Evolutionary conservation across 2,113 vertebrate genomes (phyloP), one percentile per base, ranked within the genome.

Genomic region (Ammodytes dubius): DNA sequence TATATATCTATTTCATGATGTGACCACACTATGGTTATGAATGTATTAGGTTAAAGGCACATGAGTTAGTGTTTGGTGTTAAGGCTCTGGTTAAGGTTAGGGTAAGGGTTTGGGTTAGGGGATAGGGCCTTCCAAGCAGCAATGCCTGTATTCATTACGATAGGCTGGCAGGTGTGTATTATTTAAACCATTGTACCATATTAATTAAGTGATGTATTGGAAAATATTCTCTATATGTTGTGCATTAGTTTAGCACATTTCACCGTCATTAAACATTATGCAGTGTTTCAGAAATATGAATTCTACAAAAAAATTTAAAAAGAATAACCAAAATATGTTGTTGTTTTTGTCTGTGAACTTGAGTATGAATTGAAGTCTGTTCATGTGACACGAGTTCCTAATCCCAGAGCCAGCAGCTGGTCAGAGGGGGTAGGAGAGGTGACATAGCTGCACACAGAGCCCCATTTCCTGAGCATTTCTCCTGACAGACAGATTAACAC

Each of bases 401-500:
- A 37, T 9, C 46, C n/a, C 56, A 35, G 43, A 75, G 8, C 19
- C 52, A 47, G 43, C 50, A 57, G 64, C 46, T 74, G 43, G 42
- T 70, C 39, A 15, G 6, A 27, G 5, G 43, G 72, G 65, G 57
- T 66, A 6, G 53, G 27, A 27, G 27, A 27, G 27, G 27, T 66
- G 45, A 79, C 9, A 47, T n/a, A 15, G 40, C 56, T 45, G 56
- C 59, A 58, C 43, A 64, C 40, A 14, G 40, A 64, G 39, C 17
- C 19, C 12, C 39, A 27, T 40, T 46, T 70, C 58, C 71, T 57
- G 52, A 74, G 39, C 19, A 11, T 82, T 78, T 76, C 42, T 75
- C 67, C 50, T 72, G 73, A 59, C 54, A 59, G 96, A 96, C 88
- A 83, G 95, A 95, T 93, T 90, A 93, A 95, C 90, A 80, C 56